phyloP scores from a whole-genome alignment of 2,888 invertebrate species.

The Chloroclystis v-ata region DNA sequence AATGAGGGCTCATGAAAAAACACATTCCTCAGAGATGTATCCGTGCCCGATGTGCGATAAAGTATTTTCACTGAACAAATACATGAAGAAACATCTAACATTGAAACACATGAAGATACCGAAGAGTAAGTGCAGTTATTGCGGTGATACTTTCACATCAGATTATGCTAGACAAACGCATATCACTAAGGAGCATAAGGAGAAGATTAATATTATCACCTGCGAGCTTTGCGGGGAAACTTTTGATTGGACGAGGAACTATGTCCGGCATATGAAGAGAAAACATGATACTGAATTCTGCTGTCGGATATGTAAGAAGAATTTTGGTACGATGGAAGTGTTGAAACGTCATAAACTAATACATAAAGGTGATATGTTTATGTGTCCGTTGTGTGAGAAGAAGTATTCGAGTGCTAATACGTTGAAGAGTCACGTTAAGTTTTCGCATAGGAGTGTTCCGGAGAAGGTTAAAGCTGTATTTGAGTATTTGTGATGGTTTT shows the following conservation, averaged over 20 bases:
- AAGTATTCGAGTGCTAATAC: slow-evolving; percentile 26
- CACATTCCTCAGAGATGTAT: slow-evolving; percentile 58
- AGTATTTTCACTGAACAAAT: slow-evolving; percentile 53
- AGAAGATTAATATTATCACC: slow-evolving; percentile 35
- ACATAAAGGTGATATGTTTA: slow-evolving; percentile 32
- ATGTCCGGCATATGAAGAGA: slow-evolving; percentile 51
- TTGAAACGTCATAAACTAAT: slow-evolving; percentile 34
- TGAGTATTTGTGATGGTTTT: neutral
- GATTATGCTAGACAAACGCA: slow-evolving; percentile 44
- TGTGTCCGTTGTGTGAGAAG: slow-evolving; percentile 39
- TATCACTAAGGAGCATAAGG: slow-evolving; percentile 38
- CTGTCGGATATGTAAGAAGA: slow-evolving; percentile 34
- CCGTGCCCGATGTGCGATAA: slow-evolving; percentile 65
- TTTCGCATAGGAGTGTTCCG: neutral
- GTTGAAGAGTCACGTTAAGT: slow-evolving; percentile 4
- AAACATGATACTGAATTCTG: neutral
- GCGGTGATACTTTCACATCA: slow-evolving; percentile 37
- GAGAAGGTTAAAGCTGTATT: neutral
- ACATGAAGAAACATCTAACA: slow-evolving; percentile 45
- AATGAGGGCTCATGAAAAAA: slow-evolving; percentile 53
- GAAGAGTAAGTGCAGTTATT: slow-evolving; percentile 46
- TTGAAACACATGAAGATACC: slow-evolving; percentile 37
- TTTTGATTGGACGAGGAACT: slow-evolving; percentile 63
- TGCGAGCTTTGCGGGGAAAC: slow-evolving; percentile 60
- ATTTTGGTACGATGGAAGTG: slow-evolving; percentile 32